Conservation (phyloP, 2,113 vertebrate genomes). For the Dryoscopus gambensis region DNA sequence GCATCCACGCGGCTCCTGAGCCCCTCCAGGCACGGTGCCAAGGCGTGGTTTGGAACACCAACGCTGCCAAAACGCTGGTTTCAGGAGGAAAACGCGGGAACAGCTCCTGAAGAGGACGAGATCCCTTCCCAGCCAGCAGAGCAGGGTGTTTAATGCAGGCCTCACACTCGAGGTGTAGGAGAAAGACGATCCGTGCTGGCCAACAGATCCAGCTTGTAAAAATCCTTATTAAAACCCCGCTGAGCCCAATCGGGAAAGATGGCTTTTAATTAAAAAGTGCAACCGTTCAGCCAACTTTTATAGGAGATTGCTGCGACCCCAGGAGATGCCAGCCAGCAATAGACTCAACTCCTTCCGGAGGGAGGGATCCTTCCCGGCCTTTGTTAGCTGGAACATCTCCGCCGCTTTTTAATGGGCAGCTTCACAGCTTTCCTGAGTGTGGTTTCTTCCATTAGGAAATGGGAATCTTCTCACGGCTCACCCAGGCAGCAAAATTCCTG, state of each 20-base stretch:
- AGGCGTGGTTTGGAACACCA: accelerated
- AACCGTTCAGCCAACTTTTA: slow-evolving; percentile 23
- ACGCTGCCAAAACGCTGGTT: accelerated
- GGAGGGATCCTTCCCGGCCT: background rate
- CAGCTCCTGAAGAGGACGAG: accelerated
- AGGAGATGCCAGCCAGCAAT: slow-evolving; percentile 40
- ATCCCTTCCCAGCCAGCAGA: background rate
- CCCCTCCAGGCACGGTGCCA: background rate
- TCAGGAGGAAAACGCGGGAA: background rate
- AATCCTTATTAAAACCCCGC: slow-evolving; percentile 51
- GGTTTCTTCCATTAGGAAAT: slow-evolving; percentile 64
- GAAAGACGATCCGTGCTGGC: background rate
- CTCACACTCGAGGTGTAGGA: background rate
- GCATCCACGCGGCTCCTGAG: accelerated
- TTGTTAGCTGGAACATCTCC: slow-evolving; percentile 1
- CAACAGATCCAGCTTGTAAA: slow-evolving; percentile 49
- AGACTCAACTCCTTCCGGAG: background rate
- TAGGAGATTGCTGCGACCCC: slow-evolving; percentile 12
- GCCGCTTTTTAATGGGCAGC: slow-evolving; percentile 20
- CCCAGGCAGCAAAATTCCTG: slow-evolving; percentile 61
- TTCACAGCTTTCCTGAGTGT: slow-evolving; percentile 32
- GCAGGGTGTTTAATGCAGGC: background rate
- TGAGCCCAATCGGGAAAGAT: slow-evolving; percentile 31
- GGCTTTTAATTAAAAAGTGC: slow-evolving; percentile 67
- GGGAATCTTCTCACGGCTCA: slow-evolving; percentile 54